Conservation (phyloP, 2,797 vertebrate species). For the Poliocrania exsul region DNA sequence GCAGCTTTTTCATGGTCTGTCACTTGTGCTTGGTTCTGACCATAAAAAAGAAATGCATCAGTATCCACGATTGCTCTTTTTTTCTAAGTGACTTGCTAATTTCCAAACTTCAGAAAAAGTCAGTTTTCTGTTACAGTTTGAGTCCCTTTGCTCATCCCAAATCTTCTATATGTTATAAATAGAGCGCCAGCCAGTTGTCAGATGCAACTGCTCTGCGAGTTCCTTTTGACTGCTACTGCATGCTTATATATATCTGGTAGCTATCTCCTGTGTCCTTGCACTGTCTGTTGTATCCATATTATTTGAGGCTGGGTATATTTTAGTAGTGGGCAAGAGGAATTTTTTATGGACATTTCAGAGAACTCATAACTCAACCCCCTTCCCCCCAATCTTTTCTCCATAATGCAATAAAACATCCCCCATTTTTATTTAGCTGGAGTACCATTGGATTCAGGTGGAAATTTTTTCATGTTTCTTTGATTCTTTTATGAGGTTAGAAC, state of each 20-base stretch:
- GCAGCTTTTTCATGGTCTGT: conserved; percentile 17
- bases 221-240: not conserved
- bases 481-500: conserved; percentile 10
- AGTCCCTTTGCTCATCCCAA: not conserved
- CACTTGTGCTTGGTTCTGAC: not conserved
- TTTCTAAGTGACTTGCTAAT: not conserved
- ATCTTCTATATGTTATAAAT: conserved; percentile 27
- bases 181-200: not conserved
- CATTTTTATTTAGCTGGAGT: conserved; percentile 14
- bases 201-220: not conserved
- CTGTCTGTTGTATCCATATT: not conserved
- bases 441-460: not conserved
- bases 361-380: not conserved
- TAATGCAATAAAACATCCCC: not conserved
- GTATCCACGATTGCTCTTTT: not conserved
- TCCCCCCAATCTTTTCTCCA: not conserved
- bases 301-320: conserved; percentile 2
- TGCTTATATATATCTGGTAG: conserved; percentile 4
- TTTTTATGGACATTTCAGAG: conserved; percentile 7
- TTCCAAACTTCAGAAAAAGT: not conserved
- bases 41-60: not conserved
- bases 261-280: conserved; percentile 18
- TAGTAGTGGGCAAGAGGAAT: not conserved
- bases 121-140: not conserved
- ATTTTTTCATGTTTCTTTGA: conserved; percentile 1